phyloP scores from a whole-genome alignment of 1,140 invertebrate species.

The Branchinecta lindahli region DNA sequence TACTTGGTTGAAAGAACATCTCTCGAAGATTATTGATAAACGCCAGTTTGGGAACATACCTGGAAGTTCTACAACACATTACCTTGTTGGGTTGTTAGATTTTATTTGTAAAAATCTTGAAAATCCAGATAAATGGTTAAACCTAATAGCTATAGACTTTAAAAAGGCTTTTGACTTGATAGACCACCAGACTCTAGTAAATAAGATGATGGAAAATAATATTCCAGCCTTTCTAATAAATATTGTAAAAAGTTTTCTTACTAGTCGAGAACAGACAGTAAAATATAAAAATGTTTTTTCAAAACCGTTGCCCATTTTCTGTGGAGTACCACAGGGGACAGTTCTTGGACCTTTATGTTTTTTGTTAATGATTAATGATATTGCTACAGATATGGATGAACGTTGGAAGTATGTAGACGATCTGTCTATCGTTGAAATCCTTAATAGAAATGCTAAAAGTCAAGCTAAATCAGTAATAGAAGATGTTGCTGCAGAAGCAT shows the following conservation, averaged over 20 bases:
- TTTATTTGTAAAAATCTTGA: background rate
- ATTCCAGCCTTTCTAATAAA: background rate
- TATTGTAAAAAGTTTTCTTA: background rate
- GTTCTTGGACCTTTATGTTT: background rate
- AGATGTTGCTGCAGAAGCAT: too few species aligned
- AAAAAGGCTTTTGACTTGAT: slow-evolving; percentile 2
- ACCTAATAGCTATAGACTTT: background rate
- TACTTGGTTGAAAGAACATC: background rate
- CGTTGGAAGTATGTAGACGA: too few species aligned
- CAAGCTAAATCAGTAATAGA: too few species aligned
- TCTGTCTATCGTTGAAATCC: too few species aligned
- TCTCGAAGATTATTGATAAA: background rate
- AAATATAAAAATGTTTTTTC: slow-evolving; percentile 9
- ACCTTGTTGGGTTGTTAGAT: background rate
- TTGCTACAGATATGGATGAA: background rate
- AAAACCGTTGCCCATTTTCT: background rate
- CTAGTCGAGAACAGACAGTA: background rate
- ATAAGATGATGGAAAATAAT: background rate
- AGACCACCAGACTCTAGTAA: background rate
- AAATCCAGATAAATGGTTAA: background rate
- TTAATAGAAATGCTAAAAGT: too few species aligned
- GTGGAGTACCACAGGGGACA: slow-evolving; percentile 1
- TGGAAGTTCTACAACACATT: background rate
- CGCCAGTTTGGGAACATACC: background rate
- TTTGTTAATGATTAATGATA: background rate